These are phyloP conservation scores for Scaeva pyrastri DNA, from an alignment of 2,888 invertebrate species.

Conservation along the genomic window DNA sequence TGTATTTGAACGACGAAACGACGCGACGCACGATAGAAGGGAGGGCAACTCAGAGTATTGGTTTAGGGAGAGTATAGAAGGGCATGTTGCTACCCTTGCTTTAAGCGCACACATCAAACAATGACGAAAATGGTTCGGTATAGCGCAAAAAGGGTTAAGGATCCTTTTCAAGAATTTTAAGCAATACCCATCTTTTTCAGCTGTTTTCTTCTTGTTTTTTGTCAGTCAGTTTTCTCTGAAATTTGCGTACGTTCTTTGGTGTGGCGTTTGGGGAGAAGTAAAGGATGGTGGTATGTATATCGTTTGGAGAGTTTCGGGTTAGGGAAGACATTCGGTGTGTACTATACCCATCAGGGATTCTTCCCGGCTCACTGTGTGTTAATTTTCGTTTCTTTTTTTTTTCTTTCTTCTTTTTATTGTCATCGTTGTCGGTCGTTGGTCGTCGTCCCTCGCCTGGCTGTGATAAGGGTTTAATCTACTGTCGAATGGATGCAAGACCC, in stretches of 20 bases:
- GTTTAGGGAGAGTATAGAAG: constrained; percentile 31
- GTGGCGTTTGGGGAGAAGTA: not conserved
- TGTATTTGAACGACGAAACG: not conserved
- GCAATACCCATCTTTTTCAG: constrained; percentile 53
- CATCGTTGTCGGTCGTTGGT: constrained; percentile 55
- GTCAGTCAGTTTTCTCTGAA: constrained; percentile 50
- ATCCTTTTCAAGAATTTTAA: constrained; percentile 60
- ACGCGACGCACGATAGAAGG: not conserved
- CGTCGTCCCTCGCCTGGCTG: constrained; percentile 54
- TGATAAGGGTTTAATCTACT: constrained; percentile 76
- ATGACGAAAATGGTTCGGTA: constrained; percentile 55
- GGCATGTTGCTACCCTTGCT: constrained; percentile 44
- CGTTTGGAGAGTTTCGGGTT: constrained; percentile 12
- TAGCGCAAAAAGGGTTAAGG: constrained; percentile 54
- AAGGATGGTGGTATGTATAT: not conserved
- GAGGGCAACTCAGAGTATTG: constrained; percentile 34
- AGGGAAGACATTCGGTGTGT: constrained; percentile 29
- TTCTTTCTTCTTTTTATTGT: constrained; percentile 44
- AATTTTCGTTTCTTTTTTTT: constrained; percentile 63
- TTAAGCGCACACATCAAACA: constrained; percentile 47
- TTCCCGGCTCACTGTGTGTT: constrained; percentile 63
- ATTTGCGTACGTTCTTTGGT: constrained; percentile 49
- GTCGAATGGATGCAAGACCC: constrained; percentile 70
- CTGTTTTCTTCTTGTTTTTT: constrained; percentile 36
- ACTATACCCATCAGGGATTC: constrained; percentile 40